Base-by-base conservation (phyloP, 37 sponge, comb jelly and placozoan species). In the Mnemiopsis leidyi region DNA sequence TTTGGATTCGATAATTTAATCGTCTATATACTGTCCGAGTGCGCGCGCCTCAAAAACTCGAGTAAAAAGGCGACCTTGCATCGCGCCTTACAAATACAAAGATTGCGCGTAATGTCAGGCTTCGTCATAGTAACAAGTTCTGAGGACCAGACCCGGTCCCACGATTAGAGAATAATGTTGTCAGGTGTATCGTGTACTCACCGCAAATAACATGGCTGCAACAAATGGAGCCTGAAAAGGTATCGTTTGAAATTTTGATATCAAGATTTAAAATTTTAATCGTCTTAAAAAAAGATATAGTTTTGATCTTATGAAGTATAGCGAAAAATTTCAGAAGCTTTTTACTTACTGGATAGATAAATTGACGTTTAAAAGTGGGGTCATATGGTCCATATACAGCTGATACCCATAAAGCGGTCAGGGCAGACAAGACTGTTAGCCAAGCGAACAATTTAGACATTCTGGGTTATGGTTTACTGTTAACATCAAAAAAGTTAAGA, bases 381-480 rank as follows among this genome's bases (percentile, higher is more conserved):
- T 85, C 90, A 40, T 85, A 85, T 21, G 90, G 90, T 3, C 90
- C 90, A 25, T 85, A 85, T 9, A 85, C 90, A 21, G 90, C 90
- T 23, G 90, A 38, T 39, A 85, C 26, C 90, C 90, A 85, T 1
- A 85, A 61, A 24, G 90, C 90, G 0, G 61, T 85, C 0, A 28
- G 26, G 0, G 90, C 90, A 40, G 90, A 85, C 0, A 85, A 2
- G 23, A 85, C 35, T 3, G 90, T 61, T 25, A 85, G 39, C 90
- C 90, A 85, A 39, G 23, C 33, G 23, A 85, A 85, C 48, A 85
- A 33, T 61, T 85, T 85, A 39, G 90, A 40, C 61, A 85, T 34
- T 34, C 61, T 48, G 61, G n/a, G n/a, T n/a, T n/a, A n/a, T n/a
- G n/a, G n/a, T n/a, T n/a, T n/a, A n/a, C n/a, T n/a, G n/a, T n/a